Evolutionary conservation across 1,140 invertebrate species (phyloP), one percentile per base, ranked within the genome.

Genomic region (Pseudomyrmex gracilis): DNA sequence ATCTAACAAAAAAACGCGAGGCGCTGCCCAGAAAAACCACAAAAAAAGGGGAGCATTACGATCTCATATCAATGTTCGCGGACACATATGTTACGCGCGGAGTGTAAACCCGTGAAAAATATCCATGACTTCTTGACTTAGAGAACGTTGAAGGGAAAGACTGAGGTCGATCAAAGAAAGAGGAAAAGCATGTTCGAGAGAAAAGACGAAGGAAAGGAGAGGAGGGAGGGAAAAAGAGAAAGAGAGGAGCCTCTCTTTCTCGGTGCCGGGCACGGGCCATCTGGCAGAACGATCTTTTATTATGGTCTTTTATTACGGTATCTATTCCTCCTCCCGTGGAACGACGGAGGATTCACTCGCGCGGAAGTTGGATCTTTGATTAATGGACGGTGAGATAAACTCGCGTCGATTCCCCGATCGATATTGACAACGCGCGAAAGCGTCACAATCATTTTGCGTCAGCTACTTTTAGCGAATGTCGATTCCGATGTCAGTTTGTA

Each of bases 261-360:
- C 76, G 51, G 73, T 88, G 64, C 55, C 67, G 67, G 89, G 90
- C 91, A 92, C 91, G 90, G 90, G 90, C 91, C 91, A 92, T 92
- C 91, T 92, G 91, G 91, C 86, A 85, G 88, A 89, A 86, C 80
- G 90, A 90, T 91, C 88, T 86, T 91, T 90, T 88, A 85, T 85
- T 84, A 89, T 86, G 90, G 90, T 91, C 88, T 86, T 91, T 90
- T 88, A 85, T 85, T 84, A 89, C 84, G 78, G 80, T 51, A 89
- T 88, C 82, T 88, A 88, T 90, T 89, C 90, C 87, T 88, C 80
- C 87, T 82, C 85, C 76, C 61, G 88, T 88, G 82, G 78, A 77
- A 83, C 87, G 76, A 88, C 78, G 66, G 82, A 89, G 58, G 82
- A 92, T 22, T 70, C 91, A 91, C 77, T 91, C 90, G 90, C 88